Base-by-base conservation (phyloP, 1,140 invertebrate species). In the Rhizoglyphus robini region DNA sequence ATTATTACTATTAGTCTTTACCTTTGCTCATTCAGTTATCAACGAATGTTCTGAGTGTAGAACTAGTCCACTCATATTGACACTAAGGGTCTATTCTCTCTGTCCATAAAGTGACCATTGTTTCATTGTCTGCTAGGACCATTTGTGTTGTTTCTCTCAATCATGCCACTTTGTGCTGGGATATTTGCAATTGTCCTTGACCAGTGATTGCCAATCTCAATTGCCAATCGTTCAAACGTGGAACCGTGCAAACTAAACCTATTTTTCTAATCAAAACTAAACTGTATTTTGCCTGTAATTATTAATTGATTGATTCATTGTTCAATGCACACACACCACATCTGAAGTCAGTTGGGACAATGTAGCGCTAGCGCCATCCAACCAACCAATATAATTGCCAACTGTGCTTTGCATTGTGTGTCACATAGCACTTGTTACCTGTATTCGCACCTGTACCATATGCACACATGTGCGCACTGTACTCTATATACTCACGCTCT, bases 121-220 rank as follows among this genome's bases (percentile, higher is more conserved):
- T n/a, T n/a, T n/a, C n/a, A n/a, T n/a, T n/a, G n/a, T n/a, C n/a
- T n/a, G n/a, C n/a, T n/a, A n/a, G n/a, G n/a, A n/a, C n/a, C n/a
- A n/a, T n/a, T n/a, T n/a, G n/a, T n/a, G n/a, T n/a, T n/a, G n/a
- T n/a, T n/a, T n/a, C n/a, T n/a, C n/a, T n/a, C n/a, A n/a, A n/a
- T n/a, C n/a, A n/a, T n/a, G 23, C 51, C 51, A 54, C 51, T 15
- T 8, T 8, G 20, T 54, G 51, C 51, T 54, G 51, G 51, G 51
- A 54, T 54, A 54, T 32, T 54, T 54, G 51, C 51, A 54, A 54
- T 54, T 25, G 15, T 32, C 51, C 51, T 32, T 32, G 51, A 54
- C 8, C 51, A 27, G 20, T 32, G 31, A 5, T 5, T 15, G 20
- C 8, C 51, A 54, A 54, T 54, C 23, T 54, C 51, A 54, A 8